A percentile compares a stretch with the other conserved stretches of the same genome.
phyloP scores from a whole-genome alignment of 2,797 vertebrate genomes.

The Rhodeus uyekii region DNA sequence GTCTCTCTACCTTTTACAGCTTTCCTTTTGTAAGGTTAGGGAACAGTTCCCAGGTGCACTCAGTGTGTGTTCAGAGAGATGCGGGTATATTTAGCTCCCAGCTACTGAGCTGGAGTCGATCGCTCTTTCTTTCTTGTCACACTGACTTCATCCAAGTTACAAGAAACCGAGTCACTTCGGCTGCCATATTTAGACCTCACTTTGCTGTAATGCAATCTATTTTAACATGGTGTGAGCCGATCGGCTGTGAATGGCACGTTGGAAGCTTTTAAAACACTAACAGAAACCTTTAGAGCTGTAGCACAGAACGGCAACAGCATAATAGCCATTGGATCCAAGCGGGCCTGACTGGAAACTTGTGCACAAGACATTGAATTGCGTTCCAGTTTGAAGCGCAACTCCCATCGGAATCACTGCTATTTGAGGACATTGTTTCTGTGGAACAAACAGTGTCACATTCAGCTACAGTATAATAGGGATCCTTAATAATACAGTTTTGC shows the following conservation, averaged over 20 bases:
- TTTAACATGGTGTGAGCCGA: constrained; percentile 15
- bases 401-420: background rate
- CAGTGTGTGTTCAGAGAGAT: constrained; percentile 3
- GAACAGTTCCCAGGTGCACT: constrained; percentile 31
- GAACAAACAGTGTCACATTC: background rate
- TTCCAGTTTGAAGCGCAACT: background rate
- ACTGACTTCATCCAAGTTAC: constrained; percentile 27
- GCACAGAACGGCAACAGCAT: background rate
- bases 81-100: constrained; percentile 34
- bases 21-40: background rate
- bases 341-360: background rate
- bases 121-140: constrained; percentile 13
- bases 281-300: background rate
- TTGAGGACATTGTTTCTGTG: constrained; percentile 12
- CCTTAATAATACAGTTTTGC: constrained; percentile 48
- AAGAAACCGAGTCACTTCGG: background rate
- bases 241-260: constrained; percentile 8
- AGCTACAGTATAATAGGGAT: constrained; percentile 11
- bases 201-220: constrained; percentile 22
- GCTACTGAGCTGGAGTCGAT: background rate
- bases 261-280: constrained; percentile 17
- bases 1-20: background rate
- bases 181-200: constrained; percentile 31
- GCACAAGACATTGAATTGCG: background rate
- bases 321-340: background rate